Base-by-base conservation (phyloP, 2,888 invertebrate species). In the Gastracanthus pulcherrimus region DNA sequence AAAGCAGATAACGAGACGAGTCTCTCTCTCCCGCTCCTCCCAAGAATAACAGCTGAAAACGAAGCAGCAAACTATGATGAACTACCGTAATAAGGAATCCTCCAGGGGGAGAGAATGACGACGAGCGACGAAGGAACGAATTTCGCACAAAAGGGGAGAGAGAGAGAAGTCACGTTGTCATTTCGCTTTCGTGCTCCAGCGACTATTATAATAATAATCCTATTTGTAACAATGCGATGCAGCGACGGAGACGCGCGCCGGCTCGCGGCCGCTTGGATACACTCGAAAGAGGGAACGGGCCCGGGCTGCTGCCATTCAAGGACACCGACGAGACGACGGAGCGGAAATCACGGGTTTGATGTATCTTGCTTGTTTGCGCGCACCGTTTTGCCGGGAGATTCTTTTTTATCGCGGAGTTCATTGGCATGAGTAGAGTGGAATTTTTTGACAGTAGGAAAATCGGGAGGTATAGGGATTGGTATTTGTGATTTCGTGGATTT, bases 181-280 rank as follows among this genome's bases (percentile, higher is more conserved):
- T 62, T 67, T 79, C 72, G 3, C 38, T 51, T 26, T 51, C 41
- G 6, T 29, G 67, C 76, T 29, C 23, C 60, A n/a, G 74, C 74
- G 76, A 79, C 80, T 75, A 81, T 84, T 85, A 83, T 82, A 77
- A 84, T 84, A 79, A 84, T 84, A 86, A 86, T 86, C 85, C 84
- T 82, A 85, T 86, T 85, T 84, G 85, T 69, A 82, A 84, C 80
- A 84, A 84, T 83, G 83, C 81, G 60, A 72, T 71, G 67, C 72
- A 45, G 76, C 74, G 58, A 38, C 29, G 51, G 60, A 26, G 19
- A n/a, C 31, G 29, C n/a, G n/a, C n/a, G n/a, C n/a, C n/a, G n/a
- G n/a, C 19, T 23, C 26, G 67, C 26, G 29, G 29, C 26, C 2
- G 55, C 55, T 55, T 55, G 34, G 34, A 64, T 34, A 19, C 64